Conservation (phyloP, 1,140 invertebrate species). For the Steinernema khuongi region DNA sequence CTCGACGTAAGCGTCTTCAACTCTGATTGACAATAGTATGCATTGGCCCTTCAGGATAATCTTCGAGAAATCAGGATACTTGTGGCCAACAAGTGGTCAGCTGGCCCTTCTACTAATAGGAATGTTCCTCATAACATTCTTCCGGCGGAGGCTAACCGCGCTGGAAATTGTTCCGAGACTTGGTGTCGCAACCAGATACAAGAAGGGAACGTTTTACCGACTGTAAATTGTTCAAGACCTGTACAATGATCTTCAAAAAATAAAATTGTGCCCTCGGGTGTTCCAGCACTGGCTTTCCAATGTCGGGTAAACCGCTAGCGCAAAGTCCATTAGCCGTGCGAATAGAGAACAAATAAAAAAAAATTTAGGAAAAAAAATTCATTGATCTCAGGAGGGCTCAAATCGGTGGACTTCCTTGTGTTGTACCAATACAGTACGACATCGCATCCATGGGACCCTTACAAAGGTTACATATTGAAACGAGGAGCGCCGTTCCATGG, state of each 20-base stretch:
- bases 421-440: no score
- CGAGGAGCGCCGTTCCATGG: no score
- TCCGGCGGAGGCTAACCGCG: conserved; percentile 29
- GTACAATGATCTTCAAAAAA: neutral
- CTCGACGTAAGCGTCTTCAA: conserved; percentile 24
- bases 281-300: no score
- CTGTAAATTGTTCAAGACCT: conserved; percentile 25
- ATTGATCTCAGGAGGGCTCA: no score
- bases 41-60: conserved; percentile 19
- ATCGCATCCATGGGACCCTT: no score
- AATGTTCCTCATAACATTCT: conserved; percentile 25
- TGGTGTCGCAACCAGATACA: conserved; percentile 25
- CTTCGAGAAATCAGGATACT: conserved; percentile 34
- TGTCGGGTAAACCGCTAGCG: no score
- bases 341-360: no score
- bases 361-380: no score
- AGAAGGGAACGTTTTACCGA: conserved; percentile 25
- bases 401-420: no score
- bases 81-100: conserved; percentile 27
- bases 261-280: no score
- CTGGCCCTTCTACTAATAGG: conserved; percentile 21
- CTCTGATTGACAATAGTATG: neutral
- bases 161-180: conserved; percentile 23
- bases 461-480: no score
- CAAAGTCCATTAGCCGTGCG: no score